A percentile compares a stretch with the other conserved stretches of the same genome.
Evolutionary conservation across 92 coral and sea anemone genomes (phyloP).

Genomic region (Porites evermanni): DNA sequence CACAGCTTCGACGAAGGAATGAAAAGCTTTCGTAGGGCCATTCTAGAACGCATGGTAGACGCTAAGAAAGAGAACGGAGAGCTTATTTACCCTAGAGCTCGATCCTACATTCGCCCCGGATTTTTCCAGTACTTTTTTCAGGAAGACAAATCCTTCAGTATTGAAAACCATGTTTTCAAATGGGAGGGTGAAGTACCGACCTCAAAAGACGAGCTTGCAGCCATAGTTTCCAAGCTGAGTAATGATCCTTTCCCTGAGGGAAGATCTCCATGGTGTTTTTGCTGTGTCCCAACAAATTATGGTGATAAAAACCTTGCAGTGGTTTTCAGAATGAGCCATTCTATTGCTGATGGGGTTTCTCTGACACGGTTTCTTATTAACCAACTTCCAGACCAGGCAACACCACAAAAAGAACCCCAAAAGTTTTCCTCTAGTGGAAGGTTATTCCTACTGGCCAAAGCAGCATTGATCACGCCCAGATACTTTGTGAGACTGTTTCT

Average conservation of each 20-base stretch:
- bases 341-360: constrained; percentile 90
- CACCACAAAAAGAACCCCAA: constrained; percentile 54
- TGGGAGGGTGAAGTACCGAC: constrained; percentile 77
- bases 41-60: constrained; percentile 70
- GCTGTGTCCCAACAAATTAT: constrained; percentile 73
- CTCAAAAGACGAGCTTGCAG: constrained; percentile 81
- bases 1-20: constrained; percentile 50
- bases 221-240: constrained; percentile 72
- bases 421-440: constrained; percentile 66
- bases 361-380: constrained; percentile 68
- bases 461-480: constrained; percentile 59
- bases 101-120: constrained; percentile 74
- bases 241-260: constrained; percentile 63
- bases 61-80: constrained; percentile 66
- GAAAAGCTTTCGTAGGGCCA: constrained; percentile 48
- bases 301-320: constrained; percentile 58
- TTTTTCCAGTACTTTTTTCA: constrained; percentile 89
- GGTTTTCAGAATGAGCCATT: constrained; percentile 77
- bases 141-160: constrained; percentile 72
- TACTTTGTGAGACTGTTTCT: constrained; percentile 45
- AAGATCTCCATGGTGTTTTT: constrained; percentile 82
- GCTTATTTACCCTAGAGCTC: constrained; percentile 65
- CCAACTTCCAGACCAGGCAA: constrained; percentile 70
- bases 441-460: constrained; percentile 63
- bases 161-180: constrained; percentile 80